Evolutionary conservation across 2,888 invertebrate species (phyloP), one percentile per base, ranked within the genome.

Genomic region (Arrhopalites spinosus): DNA sequence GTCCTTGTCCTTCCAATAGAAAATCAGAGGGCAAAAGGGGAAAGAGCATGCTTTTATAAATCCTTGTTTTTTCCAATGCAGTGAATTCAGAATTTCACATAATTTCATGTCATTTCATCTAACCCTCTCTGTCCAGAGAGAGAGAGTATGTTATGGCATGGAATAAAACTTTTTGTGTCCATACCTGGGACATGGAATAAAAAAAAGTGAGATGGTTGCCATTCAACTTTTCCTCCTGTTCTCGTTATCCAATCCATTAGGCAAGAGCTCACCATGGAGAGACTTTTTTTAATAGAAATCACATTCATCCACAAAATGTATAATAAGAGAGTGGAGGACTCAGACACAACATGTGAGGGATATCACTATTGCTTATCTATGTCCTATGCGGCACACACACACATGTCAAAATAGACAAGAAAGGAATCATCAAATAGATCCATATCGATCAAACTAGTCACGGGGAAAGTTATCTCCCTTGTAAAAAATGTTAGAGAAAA

Each of bases 391-490:
- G 30, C 17, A 29, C 56, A 70, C 70, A 43, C 27, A 27, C 27
- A n/a, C n/a, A 70, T 30, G 70, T 70, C 70, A 59, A 68, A 70
- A 70, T 29, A 70, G 70, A 70, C 70, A 70, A 70, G 70, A 70
- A 70, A 70, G 36, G 59, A 70, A 70, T 56, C 56, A 70, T 70
- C 70, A 56, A 56, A 70, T 56, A 56, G 70, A 70, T 70, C 70
- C 70, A 29, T 70, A 70, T 70, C 50, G 70, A 70, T 59, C 70
- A 70, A 70, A 70, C 70, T 36, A 36, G 29, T 56, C 30, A 36
- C 8, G 7, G 27, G 45, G n/a, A 67, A 45, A 30, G 17, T 13
- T 30, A 17, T 45, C 45, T 3, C 15, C n/a, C 15, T 50, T n/a
- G 2, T 50, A 5, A 17, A 50, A 50, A 50, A 13, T 5, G 3